Conservation (phyloP, 2,797 vertebrate genomes). For the Distichodus sexfasciatus region DNA sequence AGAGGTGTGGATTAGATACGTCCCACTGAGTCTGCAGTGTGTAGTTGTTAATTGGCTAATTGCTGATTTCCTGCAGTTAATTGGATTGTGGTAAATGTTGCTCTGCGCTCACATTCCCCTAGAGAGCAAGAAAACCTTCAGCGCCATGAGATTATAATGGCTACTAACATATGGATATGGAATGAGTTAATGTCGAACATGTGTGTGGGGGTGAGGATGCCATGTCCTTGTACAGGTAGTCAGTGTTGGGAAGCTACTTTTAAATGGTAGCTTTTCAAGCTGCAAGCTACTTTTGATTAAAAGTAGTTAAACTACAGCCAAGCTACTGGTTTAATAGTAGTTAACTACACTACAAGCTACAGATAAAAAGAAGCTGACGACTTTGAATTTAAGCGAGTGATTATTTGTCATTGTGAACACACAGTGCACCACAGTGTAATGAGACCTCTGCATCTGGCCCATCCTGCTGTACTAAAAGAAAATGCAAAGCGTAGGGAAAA, state of each 20-base stretch:
- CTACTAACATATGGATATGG: not conserved
- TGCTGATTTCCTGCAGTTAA: conserved; percentile 38
- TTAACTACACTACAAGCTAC: too few species aligned
- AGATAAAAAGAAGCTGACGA: too few species aligned
- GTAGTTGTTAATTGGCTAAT: conserved; percentile 40
- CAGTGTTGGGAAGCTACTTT: too few species aligned
- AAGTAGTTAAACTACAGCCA: too few species aligned
- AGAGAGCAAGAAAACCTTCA: conserved; percentile 24
- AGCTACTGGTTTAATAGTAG: too few species aligned
- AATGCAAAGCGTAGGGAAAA: too few species aligned
- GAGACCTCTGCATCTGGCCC: too few species aligned
- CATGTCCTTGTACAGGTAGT: not conserved
- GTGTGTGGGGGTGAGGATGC: not conserved
- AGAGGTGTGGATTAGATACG: conserved; percentile 44
- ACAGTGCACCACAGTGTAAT: too few species aligned
- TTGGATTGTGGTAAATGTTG: conserved; percentile 29
- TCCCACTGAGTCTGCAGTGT: conserved; percentile 24
- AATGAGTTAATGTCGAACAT: not conserved
- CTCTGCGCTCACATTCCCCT: conserved; percentile 25
- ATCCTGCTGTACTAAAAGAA: not conserved
- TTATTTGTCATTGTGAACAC: too few species aligned
- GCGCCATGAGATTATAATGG: conserved; percentile 36
- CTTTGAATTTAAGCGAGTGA: too few species aligned
- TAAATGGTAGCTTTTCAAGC: too few species aligned
- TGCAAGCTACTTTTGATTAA: too few species aligned